phyloP scores from a whole-genome alignment of 1,140 invertebrate species.

The Drosophila paulistorum region DNA sequence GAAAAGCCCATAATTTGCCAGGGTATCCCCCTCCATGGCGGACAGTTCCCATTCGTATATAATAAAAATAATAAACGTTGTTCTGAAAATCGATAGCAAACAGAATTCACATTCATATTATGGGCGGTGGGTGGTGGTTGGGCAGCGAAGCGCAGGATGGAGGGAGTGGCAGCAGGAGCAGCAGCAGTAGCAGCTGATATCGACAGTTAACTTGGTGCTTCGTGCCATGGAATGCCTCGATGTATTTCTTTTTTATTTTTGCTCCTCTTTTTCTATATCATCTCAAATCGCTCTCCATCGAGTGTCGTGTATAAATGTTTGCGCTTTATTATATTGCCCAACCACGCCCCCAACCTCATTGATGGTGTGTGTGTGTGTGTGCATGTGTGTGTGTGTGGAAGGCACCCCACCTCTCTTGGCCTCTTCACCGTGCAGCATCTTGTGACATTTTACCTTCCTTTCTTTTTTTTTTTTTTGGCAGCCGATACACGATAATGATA shows the following conservation, averaged over 20 bases:
- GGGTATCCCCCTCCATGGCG: conserved; percentile 46
- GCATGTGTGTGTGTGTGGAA: neutral
- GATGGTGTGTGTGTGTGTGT: neutral
- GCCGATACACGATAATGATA: conserved; percentile 79
- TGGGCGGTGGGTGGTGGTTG: conserved; percentile 10
- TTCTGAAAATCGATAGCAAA: conserved; percentile 82
- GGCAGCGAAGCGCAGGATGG: neutral
- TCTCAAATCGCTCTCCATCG: conserved; percentile 41
- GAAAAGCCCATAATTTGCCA: conserved; percentile 83
- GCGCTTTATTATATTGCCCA: conserved; percentile 80
- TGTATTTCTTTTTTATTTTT: conserved; percentile 1
- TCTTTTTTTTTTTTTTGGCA: conserved; percentile 46
- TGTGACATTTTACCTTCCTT: conserved; percentile 76
- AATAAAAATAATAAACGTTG: conserved; percentile 81
- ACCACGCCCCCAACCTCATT: conserved; percentile 34
- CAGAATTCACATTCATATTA: conserved; percentile 77
- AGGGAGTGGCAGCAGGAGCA: conserved; percentile 31
- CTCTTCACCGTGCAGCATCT: conserved; percentile 58
- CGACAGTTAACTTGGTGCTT: conserved; percentile 74
- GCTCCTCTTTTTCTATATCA: conserved; percentile 50
- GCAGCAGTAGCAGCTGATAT: conserved; percentile 72
- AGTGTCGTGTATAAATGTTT: conserved; percentile 81
- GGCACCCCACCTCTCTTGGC: conserved; percentile 23
- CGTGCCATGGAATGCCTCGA: conserved; percentile 53
- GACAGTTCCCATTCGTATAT: conserved; percentile 51